phyloP scores from a whole-genome alignment of 2,113 vertebrate species.

The Numida meleagris region DNA sequence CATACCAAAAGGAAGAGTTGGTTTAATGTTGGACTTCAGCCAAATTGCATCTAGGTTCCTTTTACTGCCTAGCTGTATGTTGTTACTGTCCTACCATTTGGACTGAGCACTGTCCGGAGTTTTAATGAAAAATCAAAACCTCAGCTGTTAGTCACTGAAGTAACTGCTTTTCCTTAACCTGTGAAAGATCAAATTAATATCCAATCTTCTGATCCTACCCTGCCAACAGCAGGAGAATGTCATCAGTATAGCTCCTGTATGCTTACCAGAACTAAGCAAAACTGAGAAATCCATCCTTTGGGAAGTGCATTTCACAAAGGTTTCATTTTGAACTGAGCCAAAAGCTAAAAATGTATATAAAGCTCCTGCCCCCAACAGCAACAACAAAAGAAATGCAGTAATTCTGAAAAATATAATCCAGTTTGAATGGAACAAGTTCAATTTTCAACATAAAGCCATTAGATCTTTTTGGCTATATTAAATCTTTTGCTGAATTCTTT shows the following conservation, averaged over 20 bases:
- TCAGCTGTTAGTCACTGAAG: background rate
- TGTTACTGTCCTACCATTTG: background rate
- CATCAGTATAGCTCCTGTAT: background rate
- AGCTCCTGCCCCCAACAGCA: background rate
- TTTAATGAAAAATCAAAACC: background rate
- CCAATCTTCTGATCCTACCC: background rate
- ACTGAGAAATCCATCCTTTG: background rate
- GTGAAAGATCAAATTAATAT: background rate
- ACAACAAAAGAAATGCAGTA: background rate
- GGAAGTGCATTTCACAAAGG: background rate
- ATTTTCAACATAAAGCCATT: background rate
- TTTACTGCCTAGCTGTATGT: fast-evolving
- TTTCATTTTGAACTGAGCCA: background rate
- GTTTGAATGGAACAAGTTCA: background rate
- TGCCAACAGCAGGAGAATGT: background rate
- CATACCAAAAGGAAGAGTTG: background rate
- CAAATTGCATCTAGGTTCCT: background rate
- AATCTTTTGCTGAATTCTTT: background rate
- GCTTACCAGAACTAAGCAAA: background rate
- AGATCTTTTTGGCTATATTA: background rate
- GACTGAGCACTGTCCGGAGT: background rate
- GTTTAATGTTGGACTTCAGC: background rate
- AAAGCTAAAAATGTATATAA: background rate
- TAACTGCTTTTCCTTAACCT: background rate
- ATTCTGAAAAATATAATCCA: background rate